These are phyloP conservation scores for Linurgus olivaceus DNA, from an alignment of 2,797 vertebrate genomes.

Conservation along the genomic window DNA sequence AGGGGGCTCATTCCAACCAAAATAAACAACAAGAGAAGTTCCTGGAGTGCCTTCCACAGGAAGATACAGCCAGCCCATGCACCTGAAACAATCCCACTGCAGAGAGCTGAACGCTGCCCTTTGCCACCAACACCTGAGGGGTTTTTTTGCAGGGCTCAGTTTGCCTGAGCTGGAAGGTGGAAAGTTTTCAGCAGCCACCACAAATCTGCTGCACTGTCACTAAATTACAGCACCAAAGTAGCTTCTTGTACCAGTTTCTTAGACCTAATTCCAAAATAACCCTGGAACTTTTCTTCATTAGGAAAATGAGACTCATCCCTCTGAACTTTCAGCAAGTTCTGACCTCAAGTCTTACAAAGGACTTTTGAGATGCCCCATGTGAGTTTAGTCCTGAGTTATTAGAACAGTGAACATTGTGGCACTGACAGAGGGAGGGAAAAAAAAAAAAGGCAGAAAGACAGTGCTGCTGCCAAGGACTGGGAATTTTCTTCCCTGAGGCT, in stretches of 20 bases:
- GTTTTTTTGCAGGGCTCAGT: background rate
- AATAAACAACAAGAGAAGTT: background rate
- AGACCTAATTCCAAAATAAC: conserved; percentile 70
- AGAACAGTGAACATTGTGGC: conserved; percentile 2
- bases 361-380: conserved; percentile 35
- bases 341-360: conserved; percentile 59
- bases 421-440: background rate
- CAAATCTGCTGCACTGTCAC: background rate
- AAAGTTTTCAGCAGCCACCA: conserved; percentile 12
- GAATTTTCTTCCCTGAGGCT: background rate
- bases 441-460: background rate
- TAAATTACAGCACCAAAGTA: conserved; percentile 25
- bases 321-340: conserved; percentile 54
- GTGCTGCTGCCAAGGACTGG: conserved; percentile 23
- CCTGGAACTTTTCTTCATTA: conserved; percentile 46
- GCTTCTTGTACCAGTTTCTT: conserved; percentile 65
- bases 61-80: background rate
- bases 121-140: background rate
- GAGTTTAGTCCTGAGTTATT: conserved; percentile 46
- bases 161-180: background rate
- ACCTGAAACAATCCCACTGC: background rate
- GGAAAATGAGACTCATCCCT: conserved; percentile 32
- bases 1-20: background rate
- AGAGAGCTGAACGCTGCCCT: background rate
- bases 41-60: background rate